Percentiles rank a stretch among this genome's conserved stretches.
Conservation (phyloP, 2,113 vertebrate genomes). For the Caretta caretta region DNA sequence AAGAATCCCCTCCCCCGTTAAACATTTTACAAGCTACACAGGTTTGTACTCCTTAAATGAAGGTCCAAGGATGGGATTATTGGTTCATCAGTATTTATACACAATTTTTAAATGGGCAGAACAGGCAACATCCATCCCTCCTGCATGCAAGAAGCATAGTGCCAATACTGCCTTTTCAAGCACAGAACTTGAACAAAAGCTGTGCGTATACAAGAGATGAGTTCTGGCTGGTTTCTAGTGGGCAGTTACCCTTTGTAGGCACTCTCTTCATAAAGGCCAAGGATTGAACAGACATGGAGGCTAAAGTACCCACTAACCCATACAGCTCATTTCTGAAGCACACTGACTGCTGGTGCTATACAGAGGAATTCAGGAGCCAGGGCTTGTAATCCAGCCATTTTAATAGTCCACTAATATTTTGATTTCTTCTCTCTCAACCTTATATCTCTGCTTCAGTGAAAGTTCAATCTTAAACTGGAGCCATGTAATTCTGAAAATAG, state of each 20-base stretch:
- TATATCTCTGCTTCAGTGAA: not conserved
- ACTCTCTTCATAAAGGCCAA: not conserved
- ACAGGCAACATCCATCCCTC: not conserved
- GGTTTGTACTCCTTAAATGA: not conserved
- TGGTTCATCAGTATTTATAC: not conserved
- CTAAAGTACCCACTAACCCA: not conserved
- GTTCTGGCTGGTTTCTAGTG: not conserved
- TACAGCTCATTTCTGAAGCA: not conserved
- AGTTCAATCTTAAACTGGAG: not conserved
- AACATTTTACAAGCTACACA: not conserved
- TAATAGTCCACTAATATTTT: not conserved
- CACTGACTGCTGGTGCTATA: not conserved
- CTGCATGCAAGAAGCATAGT: fast-evolving
- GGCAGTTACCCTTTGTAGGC: not conserved
- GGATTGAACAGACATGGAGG: not conserved
- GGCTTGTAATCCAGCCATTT: not conserved
- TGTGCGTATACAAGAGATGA: not conserved
- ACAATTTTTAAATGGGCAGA: not conserved
- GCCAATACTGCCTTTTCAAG: fast-evolving
- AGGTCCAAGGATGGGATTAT: not conserved
- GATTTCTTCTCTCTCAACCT: not conserved
- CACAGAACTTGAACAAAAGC: not conserved
- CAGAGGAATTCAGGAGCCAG: not conserved
- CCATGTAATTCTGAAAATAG: not conserved
- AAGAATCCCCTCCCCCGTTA: not conserved